phyloP scores from a whole-genome alignment of 2,888 invertebrate genomes.

The Eilema griseolum region DNA sequence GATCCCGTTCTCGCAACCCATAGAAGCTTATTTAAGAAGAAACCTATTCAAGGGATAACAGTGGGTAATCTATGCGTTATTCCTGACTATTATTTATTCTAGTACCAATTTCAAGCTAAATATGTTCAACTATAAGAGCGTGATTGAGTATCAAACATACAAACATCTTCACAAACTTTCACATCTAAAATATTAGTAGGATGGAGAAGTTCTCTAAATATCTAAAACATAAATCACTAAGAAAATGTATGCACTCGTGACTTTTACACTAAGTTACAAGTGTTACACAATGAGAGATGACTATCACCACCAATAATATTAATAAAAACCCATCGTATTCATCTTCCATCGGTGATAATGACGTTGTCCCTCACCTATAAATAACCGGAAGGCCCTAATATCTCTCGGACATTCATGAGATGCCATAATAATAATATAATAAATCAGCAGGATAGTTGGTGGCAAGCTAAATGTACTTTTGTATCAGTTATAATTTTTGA shows the following conservation, averaged over 20 bases:
- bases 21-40: no score
- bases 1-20: no score
- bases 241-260: not conserved
- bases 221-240: not conserved
- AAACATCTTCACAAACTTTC: no score
- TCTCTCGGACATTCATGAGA: conserved; percentile 8
- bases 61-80: no score
- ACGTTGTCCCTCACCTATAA: conserved; percentile 9
- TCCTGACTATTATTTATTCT: no score
- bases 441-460: not conserved
- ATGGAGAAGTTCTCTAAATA: not conserved
- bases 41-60: no score
- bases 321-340: conserved; percentile 10
- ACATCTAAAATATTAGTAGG: no score
- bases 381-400: conserved; percentile 8
- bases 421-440: conserved; percentile 9
- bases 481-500: not conserved
- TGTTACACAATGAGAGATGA: conserved; percentile 3
- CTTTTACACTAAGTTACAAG: no score
- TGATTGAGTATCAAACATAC: no score
- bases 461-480: conserved; percentile 48
- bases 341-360: conserved; percentile 12
- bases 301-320: not conserved
- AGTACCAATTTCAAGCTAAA: no score
- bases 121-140: no score